Conservation (phyloP, 2,113 vertebrate species). For the Carassius gibelio region DNA sequence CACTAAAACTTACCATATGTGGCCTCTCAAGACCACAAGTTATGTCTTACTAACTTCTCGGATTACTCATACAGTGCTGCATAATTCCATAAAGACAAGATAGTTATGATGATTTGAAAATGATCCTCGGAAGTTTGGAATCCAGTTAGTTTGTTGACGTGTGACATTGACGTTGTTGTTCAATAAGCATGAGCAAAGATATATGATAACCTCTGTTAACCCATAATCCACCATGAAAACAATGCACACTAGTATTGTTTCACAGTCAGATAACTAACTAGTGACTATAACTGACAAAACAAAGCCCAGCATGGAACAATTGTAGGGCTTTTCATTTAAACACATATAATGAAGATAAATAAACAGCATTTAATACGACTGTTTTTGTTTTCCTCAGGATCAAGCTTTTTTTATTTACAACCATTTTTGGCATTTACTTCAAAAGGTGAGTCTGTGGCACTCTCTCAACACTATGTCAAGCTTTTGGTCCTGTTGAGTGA, state of each 20-base stretch:
- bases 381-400: background rate
- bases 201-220: background rate
- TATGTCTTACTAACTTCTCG: background rate
- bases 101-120: slow-evolving; percentile 20
- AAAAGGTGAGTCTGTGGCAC: slow-evolving; percentile 57
- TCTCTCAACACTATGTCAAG: slow-evolving; percentile 61
- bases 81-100: background rate
- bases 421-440: slow-evolving; percentile 62
- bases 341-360: slow-evolving; percentile 1
- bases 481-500: slow-evolving; percentile 59
- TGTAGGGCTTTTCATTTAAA: background rate
- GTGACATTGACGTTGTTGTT: background rate
- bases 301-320: background rate
- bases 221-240: background rate
- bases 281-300: background rate
- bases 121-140: background rate
- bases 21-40: background rate
- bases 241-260: background rate
- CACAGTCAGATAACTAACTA: background rate
- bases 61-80: background rate
- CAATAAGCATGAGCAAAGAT: background rate
- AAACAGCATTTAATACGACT: slow-evolving; percentile 2
- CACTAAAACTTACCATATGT: too few relatives aligned
- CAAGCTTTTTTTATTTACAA: background rate
- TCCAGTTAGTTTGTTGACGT: background rate